Evolutionary conservation across 2,113 vertebrate genomes (phyloP).

Genomic region (Malurus alboscapulatus): DNA sequence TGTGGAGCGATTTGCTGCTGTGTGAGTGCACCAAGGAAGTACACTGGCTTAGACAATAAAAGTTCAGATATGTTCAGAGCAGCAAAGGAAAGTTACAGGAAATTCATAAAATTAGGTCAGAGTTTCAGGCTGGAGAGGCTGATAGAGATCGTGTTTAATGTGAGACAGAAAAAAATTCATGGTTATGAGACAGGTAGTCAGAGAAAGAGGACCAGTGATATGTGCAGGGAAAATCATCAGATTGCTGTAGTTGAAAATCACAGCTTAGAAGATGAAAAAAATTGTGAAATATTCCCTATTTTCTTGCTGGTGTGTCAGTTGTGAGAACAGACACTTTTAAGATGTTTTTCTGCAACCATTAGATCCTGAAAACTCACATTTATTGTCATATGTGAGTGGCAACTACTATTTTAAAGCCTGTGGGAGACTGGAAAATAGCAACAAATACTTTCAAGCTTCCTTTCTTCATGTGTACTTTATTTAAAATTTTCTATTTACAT

Average conservation of each 20-base stretch:
- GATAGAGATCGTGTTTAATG: not conserved
- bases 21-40: not conserved
- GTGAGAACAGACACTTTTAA: not conserved
- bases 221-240: not conserved
- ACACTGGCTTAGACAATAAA: not conserved
- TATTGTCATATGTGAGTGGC: not conserved
- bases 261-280: not conserved
- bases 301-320: not conserved
- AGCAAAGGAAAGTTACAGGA: not conserved
- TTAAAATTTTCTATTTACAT: not conserved
- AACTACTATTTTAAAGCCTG: not conserved
- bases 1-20: not conserved
- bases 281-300: not conserved
- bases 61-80: not conserved
- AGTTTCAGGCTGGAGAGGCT: not conserved
- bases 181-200: accelerated
- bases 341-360: not conserved
- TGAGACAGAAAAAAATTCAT: not conserved
- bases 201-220: not conserved
- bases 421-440: not conserved
- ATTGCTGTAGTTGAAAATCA: not conserved
- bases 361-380: not conserved
- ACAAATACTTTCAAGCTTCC: not conserved
- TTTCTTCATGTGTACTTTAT: not conserved
- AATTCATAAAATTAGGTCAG: not conserved